These are phyloP conservation scores for Hyles vespertilio DNA, from an alignment of 1,140 invertebrate species.

Conservation along the genomic window DNA sequence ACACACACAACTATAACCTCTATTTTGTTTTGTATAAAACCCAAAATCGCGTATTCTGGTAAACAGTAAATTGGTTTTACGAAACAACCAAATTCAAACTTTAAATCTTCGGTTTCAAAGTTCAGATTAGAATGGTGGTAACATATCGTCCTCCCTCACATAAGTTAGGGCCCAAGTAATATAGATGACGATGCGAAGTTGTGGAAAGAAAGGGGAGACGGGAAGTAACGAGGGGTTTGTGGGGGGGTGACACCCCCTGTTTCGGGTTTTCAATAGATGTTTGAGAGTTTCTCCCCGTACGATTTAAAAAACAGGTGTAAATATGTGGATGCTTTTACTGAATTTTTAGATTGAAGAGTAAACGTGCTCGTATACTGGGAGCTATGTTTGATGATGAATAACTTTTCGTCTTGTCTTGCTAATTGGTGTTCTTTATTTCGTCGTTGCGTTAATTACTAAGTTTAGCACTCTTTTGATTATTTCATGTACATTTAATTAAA, in stretches of 20 bases:
- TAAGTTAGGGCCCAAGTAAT: conserved; percentile 73
- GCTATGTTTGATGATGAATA: too few species aligned
- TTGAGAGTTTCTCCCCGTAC: conserved; percentile 58
- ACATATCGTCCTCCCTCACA: conserved; percentile 48
- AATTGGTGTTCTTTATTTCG: too few species aligned
- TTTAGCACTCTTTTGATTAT: too few species aligned
- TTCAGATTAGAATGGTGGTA: too few species aligned
- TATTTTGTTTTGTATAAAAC: conserved; percentile 20
- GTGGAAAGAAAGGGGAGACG: conserved; percentile 70
- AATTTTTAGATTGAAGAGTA: too few species aligned
- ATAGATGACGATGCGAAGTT: conserved; percentile 72
- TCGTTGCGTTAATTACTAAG: too few species aligned
- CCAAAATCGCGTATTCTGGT: conserved; percentile 30
- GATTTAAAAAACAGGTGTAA: conserved; percentile 65
- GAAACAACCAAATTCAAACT: conserved; percentile 28
- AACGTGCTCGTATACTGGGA: too few species aligned
- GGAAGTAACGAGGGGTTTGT: conserved; percentile 55
- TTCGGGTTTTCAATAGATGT: conserved; percentile 75
- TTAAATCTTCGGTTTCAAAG: not conserved
- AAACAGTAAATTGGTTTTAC: conserved; percentile 65
- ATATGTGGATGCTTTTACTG: conserved; percentile 16
- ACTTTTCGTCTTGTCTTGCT: too few species aligned
- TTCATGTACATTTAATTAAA: too few species aligned
- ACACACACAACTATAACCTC: conserved; percentile 23
- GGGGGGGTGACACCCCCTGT: conserved; percentile 48